Base-by-base conservation (phyloP, 2,888 invertebrate genomes). In the Papilio demoleus region DNA sequence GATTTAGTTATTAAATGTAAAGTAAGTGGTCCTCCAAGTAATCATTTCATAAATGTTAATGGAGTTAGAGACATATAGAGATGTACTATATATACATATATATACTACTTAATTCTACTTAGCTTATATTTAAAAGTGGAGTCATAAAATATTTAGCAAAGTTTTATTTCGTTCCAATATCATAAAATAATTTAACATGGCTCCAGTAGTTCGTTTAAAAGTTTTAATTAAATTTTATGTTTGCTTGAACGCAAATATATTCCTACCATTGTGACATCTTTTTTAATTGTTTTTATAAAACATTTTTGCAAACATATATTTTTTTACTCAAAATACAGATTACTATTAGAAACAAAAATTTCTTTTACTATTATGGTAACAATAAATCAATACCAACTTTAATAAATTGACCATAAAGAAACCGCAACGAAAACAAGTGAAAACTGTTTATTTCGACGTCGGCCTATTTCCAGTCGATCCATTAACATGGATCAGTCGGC, bases 151-250 rank as follows among this genome's bases (percentile, higher is more conserved):
- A 50, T 24, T 24, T 17, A 50, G 24, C 3, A 47, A 50, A 50
- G 5, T 50, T 50, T 11, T 14, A 22, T 50, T 50, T 50, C 12
- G 24, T 50, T 24, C 22, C 24, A 50, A 50, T 24, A 24, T 24
- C 22, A 24, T 14, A 17, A 24, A 8, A 12, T 45, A 45, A 45
- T n/a, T n/a, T n/a, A 50, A 50, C 24, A 50, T 50, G 47, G 12
- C 24, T 11, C 22, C 4, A 9, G 12, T 50, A 24, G 47, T 50
- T 50, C 22, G 22, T 12, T 50, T 50, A 4, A 50, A 50, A 50
- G 22, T 50, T 50, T 50, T 50, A 50, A 50, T 50, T 50, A 50
- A 50, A 50, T 50, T 50, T 50, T 50, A 50, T 50, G 47, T 50
- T 50, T 45, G 45, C 45, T 50, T 12, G 14, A 50, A 1, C 22